These are phyloP conservation scores for Meta bourneti DNA, from an alignment of 2,888 invertebrate species.

Conservation along the genomic window DNA sequence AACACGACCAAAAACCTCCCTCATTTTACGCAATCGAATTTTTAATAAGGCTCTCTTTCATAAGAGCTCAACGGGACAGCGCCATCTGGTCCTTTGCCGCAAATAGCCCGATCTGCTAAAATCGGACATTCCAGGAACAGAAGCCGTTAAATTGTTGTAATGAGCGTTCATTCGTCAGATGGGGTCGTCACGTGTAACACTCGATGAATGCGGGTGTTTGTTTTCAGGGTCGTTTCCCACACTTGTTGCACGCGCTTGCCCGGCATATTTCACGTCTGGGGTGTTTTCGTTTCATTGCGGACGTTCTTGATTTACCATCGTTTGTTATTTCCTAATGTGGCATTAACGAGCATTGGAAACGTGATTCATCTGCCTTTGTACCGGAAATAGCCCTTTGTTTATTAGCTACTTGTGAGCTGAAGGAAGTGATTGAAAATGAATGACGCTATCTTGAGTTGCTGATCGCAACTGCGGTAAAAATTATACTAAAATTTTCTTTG, in stretches of 20 bases:
- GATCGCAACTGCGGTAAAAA: neutral
- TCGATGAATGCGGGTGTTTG: conserved; percentile 40
- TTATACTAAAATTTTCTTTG: no score
- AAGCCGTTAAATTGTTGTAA: conserved; percentile 45
- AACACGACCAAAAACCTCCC: conserved; percentile 14
- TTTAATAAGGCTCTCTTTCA: neutral
- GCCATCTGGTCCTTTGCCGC: conserved; percentile 16
- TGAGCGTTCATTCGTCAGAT: conserved; percentile 36
- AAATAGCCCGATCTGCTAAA: conserved; percentile 38
- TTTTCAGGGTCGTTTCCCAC: conserved; percentile 43
- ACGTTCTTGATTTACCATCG: conserved; percentile 16
- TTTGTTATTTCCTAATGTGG: conserved; percentile 5
- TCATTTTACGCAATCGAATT: neutral
- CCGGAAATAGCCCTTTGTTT: conserved; percentile 49
- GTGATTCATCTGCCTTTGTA: neutral
- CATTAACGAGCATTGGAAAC: conserved; percentile 14
- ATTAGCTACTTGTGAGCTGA: neutral
- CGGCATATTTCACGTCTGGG: neutral
- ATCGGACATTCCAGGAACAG: conserved; percentile 43
- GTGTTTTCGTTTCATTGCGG: neutral
- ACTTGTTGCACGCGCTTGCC: neutral
- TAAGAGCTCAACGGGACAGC: neutral
- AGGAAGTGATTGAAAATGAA: conserved; percentile 1
- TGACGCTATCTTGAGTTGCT: neutral
- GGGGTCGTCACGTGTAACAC: conserved; percentile 37